Base-by-base conservation (phyloP, 1,140 invertebrate genomes). In the Dermatophagoides farinae region DNA sequence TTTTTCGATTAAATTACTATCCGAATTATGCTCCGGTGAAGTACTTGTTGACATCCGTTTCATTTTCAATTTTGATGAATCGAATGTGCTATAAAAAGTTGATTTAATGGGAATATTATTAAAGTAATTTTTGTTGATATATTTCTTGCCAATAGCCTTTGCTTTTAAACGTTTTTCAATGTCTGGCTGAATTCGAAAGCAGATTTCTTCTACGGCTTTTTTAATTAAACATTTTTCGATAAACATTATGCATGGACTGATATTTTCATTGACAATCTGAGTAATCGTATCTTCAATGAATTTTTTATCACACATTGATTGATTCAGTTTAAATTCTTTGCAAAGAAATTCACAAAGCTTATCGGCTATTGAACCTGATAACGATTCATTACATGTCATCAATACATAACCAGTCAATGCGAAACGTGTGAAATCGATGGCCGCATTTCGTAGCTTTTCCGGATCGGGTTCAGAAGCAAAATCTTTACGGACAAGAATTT, bases 151-250 rank as follows among this genome's bases (percentile, higher is more conserved):
- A 23, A 4, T 47, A 20, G 1, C 18, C 9, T 47, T 23, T 20
- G 1, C 46, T 0, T 73, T 70, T 66, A 78, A 79, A 46, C 82
- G 69, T 20, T 73, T 66, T 52, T 82, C 79, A 70, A 76, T 82
- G 63, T 84, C 82, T 37, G 82, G 74, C 5, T 72, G 69, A 4
- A 97, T 72, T 64, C 88, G 75, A 67, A 93, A 91, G 67, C 98
- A 93, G 68, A 98, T 85, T 76, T 98, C 93, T 0, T 84, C 82
- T 43, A 96, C 81, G 0, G 91, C 89, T 70, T 96, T 95, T 70
- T 99, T 95, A 14, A 97, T 88, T 0, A 93, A 90, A 2, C 88
- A 93, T 72, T 97, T 98, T 72, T 98, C 95, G 52, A 99, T 88
- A 68, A 96, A 96, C 39, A 88, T 89, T 70, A 89, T 95, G 0